A percentile compares a stretch with the other conserved stretches of the same genome.
Conservation (phyloP, 2,888 invertebrate genomes). For the Alsophila aescularia region DNA sequence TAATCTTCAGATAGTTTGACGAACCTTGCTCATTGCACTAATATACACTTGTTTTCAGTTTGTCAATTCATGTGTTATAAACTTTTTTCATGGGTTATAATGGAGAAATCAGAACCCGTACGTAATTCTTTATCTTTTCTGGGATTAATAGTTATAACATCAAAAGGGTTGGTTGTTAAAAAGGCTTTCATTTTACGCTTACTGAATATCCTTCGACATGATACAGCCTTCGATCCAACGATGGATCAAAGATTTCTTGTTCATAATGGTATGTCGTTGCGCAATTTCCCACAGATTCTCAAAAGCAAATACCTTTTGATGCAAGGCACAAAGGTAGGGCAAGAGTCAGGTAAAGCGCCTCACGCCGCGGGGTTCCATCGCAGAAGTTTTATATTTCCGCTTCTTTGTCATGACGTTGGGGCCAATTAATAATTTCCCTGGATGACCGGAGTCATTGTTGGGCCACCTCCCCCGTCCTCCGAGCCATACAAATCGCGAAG, state of each 20-base stretch:
- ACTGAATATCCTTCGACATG: constrained; percentile 56
- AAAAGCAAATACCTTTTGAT: constrained; percentile 78
- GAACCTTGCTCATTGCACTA: not conserved
- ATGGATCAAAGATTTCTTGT: constrained; percentile 61
- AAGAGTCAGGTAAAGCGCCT: constrained; percentile 83
- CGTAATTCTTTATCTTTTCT: constrained; percentile 53
- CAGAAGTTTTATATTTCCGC: constrained; percentile 84
- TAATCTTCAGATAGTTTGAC: not conserved
- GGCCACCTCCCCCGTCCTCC: constrained; percentile 61
- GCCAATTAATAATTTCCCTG: constrained; percentile 83
- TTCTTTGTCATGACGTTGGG: constrained; percentile 76
- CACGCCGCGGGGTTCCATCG: constrained; percentile 74
- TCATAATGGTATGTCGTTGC: constrained; percentile 66
- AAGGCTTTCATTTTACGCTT: constrained; percentile 54
- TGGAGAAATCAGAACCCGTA: constrained; percentile 35
- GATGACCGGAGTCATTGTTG: constrained; percentile 81
- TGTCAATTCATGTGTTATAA: constrained; percentile 17
- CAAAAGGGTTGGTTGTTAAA: constrained; percentile 63
- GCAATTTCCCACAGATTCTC: constrained; percentile 81
- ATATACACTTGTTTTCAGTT: constrained; percentile 2
- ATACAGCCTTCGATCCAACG: constrained; percentile 57
- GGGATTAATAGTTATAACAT: constrained; percentile 53
- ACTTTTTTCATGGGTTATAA: constrained; percentile 13
- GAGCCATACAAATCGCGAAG: constrained; percentile 72
- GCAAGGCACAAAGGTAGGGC: constrained; percentile 76